Base-by-base conservation (phyloP, 1,140 invertebrate genomes). In the Drosophila takahashii region DNA sequence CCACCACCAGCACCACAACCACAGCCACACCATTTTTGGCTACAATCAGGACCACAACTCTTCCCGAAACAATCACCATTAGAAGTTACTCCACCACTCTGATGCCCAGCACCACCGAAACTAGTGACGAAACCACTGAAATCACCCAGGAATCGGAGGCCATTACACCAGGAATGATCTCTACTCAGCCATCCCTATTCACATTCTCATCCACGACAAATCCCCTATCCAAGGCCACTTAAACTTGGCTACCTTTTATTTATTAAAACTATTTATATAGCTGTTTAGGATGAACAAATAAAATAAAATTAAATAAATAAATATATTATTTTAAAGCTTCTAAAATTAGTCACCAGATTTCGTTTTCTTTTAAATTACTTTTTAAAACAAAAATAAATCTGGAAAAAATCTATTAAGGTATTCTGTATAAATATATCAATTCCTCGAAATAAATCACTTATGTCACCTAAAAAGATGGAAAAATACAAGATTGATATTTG, bases 51-150 rank as follows among this genome's bases (percentile, higher is more conserved):
- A 29, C 27, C 3, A 32, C n/a, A 4, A 10, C 0, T 10, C 9
- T 5, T 6, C 9, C 1, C 4, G 9, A 3, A 3, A 50, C 26
- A n/a, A 50, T 3, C 47, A 50, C 47, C 16, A 3, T 11, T 4
- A 15, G 7, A 8, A 16, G 7, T 2, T 44, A 44, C 41, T 3
- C 41, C 9, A 44, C 42, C 0, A 11, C 16, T 9, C 16, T 26
- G 9, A 5, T 16, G 47, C 8, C 48, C 29, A 51, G 48, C 48
- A 34, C 48, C 29, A 51, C 48, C 11, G 48, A 51, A 6, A 34
- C 11, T 7, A 16, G 9, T 11, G 4, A 51, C 0, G 27, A 16
- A 50, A 10, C 47, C 47, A 50, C 27, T 0, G 22, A 22, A 22
- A 22, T 1, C 22, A 32, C 27, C 4, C n/a, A 50, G n/a, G 7